These are phyloP conservation scores for Archips xylosteana DNA, from an alignment of 2,888 invertebrate genomes.

Conservation along the genomic window DNA sequence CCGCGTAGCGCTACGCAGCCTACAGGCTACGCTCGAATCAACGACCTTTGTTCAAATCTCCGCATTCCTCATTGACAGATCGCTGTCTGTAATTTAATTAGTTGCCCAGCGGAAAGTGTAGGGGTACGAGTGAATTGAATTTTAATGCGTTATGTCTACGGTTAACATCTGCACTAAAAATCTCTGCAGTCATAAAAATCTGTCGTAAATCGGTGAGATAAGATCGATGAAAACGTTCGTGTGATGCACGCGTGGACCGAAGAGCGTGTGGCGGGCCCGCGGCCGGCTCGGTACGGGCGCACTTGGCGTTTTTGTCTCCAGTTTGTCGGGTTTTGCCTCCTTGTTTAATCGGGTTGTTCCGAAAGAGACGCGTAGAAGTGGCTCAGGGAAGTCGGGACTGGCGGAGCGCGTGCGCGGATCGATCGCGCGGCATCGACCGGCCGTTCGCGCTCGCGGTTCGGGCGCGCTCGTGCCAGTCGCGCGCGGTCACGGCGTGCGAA, in stretches of 20 bases:
- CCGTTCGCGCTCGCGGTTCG: slow-evolving; percentile 50
- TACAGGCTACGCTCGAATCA: slow-evolving; percentile 63
- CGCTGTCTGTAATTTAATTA: background rate
- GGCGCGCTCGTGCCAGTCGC: slow-evolving; percentile 78
- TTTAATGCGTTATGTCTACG: slow-evolving; percentile 4
- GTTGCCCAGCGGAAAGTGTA: background rate
- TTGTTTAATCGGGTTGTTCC: background rate
- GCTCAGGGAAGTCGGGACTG: slow-evolving; percentile 39
- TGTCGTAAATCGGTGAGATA: slow-evolving; percentile 41
- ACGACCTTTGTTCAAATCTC: slow-evolving; percentile 66
- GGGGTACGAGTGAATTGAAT: background rate
- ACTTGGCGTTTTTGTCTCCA: slow-evolving; percentile 2
- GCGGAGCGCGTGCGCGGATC: slow-evolving; percentile 62
- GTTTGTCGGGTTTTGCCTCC: background rate
- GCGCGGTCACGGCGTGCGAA: slow-evolving; percentile 77
- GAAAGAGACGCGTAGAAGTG: slow-evolving; percentile 45
- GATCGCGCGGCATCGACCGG: slow-evolving; percentile 61
- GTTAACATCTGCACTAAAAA: slow-evolving; percentile 45
- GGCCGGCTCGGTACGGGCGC: slow-evolving; percentile 4
- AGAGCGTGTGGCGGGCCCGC: slow-evolving; percentile 10
- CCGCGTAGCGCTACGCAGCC: slow-evolving; percentile 69
- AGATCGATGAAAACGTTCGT: slow-evolving; percentile 38
- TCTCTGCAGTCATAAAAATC: slow-evolving; percentile 59
- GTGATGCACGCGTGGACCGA: slow-evolving; percentile 44
- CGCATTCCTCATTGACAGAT: slow-evolving; percentile 55